Evolutionary conservation across 2,113 vertebrate genomes (phyloP).

Genomic region (Pelvicachromis taeniatus): DNA sequence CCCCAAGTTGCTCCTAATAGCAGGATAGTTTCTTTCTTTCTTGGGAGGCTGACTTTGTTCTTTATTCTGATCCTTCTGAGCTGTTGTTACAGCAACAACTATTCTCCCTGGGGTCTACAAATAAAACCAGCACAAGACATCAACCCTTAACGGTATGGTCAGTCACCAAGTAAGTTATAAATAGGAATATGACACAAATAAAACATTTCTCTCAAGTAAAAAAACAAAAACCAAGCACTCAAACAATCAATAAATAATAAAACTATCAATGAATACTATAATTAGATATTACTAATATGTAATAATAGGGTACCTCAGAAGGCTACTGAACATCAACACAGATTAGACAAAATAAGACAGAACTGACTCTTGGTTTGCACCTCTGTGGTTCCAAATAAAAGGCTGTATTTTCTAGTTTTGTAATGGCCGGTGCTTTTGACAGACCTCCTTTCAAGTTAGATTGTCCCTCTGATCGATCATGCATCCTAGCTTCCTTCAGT

Average conservation of each 20-base stretch:
- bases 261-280: not conserved
- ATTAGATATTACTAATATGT: not conserved
- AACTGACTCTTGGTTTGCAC: not conserved
- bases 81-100: not conserved
- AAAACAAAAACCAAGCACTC: not conserved
- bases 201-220: not conserved
- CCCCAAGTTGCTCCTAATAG: not conserved
- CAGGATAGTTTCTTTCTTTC: not conserved
- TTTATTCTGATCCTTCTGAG: not conserved
- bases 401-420: not conserved
- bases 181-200: not conserved
- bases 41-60: not conserved
- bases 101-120: not conserved
- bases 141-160: not conserved
- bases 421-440: not conserved
- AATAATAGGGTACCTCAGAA: not conserved
- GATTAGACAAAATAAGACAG: not conserved
- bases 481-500: slow-evolving; percentile 59
- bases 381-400: not conserved
- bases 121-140: not conserved
- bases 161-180: not conserved
- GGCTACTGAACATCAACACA: not conserved
- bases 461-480: slow-evolving; percentile 80
- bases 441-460: slow-evolving; percentile 82
- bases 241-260: not conserved